Conservation (phyloP, 2,797 vertebrate species). For the Squalus acanthias region DNA sequence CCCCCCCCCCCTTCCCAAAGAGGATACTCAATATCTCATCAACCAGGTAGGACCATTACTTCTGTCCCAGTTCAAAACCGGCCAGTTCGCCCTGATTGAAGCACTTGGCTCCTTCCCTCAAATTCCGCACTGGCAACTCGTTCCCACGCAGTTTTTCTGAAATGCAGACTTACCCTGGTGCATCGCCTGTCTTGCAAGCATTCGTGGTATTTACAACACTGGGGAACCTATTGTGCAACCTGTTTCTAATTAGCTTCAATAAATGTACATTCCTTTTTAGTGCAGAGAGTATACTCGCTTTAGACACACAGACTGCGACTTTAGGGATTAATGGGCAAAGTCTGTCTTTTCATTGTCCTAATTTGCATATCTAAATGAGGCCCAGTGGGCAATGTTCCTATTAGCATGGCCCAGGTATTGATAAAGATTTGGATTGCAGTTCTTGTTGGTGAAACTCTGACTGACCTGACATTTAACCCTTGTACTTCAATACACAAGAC, state of each 20-base stretch:
- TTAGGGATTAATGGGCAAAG: background rate
- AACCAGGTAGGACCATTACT: background rate
- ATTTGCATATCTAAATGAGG: slow-evolving; percentile 16
- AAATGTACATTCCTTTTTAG: background rate
- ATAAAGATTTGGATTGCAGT: background rate
- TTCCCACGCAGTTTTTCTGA: background rate
- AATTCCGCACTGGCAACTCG: background rate
- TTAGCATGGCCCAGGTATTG: background rate
- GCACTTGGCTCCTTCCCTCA: background rate
- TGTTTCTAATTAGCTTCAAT: background rate
- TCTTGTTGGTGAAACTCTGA: background rate
- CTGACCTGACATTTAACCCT: background rate
- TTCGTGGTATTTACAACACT: background rate
- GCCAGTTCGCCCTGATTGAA: background rate
- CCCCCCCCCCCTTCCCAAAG: background rate
- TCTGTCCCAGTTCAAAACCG: background rate
- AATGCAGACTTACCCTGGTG: background rate
- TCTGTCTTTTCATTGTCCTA: background rate
- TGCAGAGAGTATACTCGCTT: background rate
- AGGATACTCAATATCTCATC: background rate
- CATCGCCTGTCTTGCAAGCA: background rate
- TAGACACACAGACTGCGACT: background rate
- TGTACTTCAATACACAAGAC: background rate
- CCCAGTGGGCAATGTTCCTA: background rate
- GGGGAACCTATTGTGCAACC: background rate